These are phyloP conservation scores for Dipodomys stephensi DNA, from an alignment of 2,113 vertebrate species.

Conservation along the genomic window DNA sequence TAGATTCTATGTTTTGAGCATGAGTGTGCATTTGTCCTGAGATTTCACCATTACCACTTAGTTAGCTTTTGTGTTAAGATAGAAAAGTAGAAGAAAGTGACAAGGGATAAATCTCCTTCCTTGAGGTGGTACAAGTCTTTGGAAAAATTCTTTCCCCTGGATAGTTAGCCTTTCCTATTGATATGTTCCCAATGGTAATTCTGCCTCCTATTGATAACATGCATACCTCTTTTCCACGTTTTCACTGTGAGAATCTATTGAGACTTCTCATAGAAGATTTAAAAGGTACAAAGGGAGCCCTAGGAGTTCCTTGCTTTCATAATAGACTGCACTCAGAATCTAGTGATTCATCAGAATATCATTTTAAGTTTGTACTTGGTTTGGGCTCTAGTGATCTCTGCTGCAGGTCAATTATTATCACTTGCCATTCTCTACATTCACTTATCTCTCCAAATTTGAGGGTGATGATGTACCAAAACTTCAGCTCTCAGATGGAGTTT, in stretches of 20 bases:
- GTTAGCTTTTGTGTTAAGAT: not conserved
- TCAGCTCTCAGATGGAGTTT: not conserved
- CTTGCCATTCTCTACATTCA: not conserved
- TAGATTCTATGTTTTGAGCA: not conserved
- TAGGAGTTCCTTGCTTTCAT: not conserved
- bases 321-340: not conserved
- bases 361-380: not conserved
- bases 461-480: not conserved
- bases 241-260: not conserved
- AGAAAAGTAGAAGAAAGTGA: too few relatives aligned
- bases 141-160: not conserved
- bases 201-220: not conserved
- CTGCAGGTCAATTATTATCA: not conserved
- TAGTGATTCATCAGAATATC: not conserved
- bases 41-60: not conserved
- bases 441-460: not conserved
- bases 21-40: not conserved
- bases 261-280: not conserved
- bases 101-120: not conserved
- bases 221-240: not conserved
- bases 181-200: not conserved
- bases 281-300: not conserved
- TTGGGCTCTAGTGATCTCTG: not conserved
- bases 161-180: not conserved
- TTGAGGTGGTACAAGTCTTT: not conserved